These are phyloP conservation scores for Campoletis sonorensis DNA, from an alignment of 1,140 invertebrate genomes.

Conservation along the genomic window DNA sequence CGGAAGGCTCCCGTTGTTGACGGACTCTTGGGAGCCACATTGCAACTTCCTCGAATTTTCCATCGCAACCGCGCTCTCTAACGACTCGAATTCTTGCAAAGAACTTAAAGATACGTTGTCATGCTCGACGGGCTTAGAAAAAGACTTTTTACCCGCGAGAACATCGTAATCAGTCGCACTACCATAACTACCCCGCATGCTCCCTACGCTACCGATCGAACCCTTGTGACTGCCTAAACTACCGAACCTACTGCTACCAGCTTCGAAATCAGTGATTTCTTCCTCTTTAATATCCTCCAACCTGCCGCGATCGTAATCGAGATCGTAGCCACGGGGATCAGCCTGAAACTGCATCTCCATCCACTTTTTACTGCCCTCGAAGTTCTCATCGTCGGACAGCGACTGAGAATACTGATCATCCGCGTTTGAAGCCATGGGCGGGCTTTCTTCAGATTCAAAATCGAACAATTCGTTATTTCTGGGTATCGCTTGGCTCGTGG, in stretches of 20 bases:
- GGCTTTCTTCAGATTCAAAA: constrained; percentile 88
- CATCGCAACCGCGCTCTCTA: constrained; percentile 88
- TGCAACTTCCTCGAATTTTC: constrained; percentile 79
- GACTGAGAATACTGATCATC: constrained; percentile 75
- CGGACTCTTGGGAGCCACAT: constrained; percentile 85
- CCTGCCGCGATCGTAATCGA: constrained; percentile 84
- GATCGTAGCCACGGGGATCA: constrained; percentile 83
- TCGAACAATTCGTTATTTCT: constrained; percentile 79
- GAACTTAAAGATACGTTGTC: constrained; percentile 95
- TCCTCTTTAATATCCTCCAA: constrained; percentile 94
- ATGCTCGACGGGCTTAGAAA: constrained; percentile 87
- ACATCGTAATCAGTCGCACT: constrained; percentile 92
- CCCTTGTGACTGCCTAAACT: constrained; percentile 89
- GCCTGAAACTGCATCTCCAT: constrained; percentile 91
- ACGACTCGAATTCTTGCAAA: constrained; percentile 94
- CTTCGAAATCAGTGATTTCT: constrained; percentile 89
- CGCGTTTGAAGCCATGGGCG: constrained; percentile 76
- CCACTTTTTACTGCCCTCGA: constrained; percentile 90
- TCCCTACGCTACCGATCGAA: constrained; percentile 86
- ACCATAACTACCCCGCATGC: constrained; percentile 85
- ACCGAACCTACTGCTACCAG: constrained; percentile 85
- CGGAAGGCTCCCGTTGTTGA: constrained; percentile 85
- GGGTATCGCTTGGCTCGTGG: constrained; percentile 52
- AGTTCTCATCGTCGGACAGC: constrained; percentile 75
- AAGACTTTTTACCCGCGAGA: constrained; percentile 86